Base-by-base conservation (phyloP, 2,888 invertebrate species). In the Zygaena filipendulae region DNA sequence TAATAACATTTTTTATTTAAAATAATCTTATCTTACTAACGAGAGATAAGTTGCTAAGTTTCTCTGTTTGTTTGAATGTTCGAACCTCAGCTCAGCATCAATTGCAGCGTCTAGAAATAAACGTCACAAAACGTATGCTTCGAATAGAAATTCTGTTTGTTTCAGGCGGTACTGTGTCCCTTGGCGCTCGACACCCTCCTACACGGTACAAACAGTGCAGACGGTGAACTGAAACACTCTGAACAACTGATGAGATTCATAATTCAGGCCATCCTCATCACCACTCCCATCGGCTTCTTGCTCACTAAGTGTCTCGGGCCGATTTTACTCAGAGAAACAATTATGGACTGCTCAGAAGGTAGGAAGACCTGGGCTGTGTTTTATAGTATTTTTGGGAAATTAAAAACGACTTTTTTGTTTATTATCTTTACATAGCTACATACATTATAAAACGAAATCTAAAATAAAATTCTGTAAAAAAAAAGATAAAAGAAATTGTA, bases 161-260 rank as follows among this genome's bases (percentile, higher is more conserved):
- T 67, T n/a, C 57, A 84, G 84, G 84, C 84, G 8, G 84, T 84
- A 1, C 50, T 85, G 10, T 81, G 82, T 29, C 83, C 84, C 0
- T 47, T 82, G 10, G 81, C 82, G n/a, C 53, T 83, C 16, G 80
- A 75, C 32, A 59, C 71, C 4, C 50, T 82, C 2, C 45, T 72
- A 8, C 33, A 47, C 13, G 38, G 44, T 3, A 35, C 45, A 3
- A 40, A 49, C 16, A 41, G 48, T 1, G 43, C 61, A 23, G 42
- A 46, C 1, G 33, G 40, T 1, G 52, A 66, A 35, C 46, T 54
- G 27, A 36, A 46, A 25, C 63, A 61, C 33, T 72, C 77, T 0
- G 62, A 71, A 30, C 45, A 56, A 3, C 36, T 69, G 8, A 42
- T 75, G 34, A 45, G 48, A 19, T 50, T 77, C 7, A 52, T 61